Conservation (phyloP, 30 jellyfish, hydroid and myxozoan genomes). For the Aurelia sp. region DNA sequence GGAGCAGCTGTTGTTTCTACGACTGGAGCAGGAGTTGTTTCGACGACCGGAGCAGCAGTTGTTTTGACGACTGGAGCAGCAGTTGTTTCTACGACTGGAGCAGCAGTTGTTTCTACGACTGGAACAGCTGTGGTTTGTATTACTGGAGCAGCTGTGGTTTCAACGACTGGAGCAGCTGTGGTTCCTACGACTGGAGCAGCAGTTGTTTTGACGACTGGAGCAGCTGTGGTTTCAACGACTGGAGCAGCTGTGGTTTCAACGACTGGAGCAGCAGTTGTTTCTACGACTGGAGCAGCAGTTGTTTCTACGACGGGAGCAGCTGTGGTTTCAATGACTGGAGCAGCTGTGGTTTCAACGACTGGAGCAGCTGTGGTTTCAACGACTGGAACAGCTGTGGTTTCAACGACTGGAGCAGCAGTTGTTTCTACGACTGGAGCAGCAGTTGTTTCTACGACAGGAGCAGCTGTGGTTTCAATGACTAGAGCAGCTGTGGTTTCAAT, state of each 20-base stretch:
- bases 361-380: conserved; percentile 36
- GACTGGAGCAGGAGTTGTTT: conserved; percentile 18
- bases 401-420: conserved; percentile 38
- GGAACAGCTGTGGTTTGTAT: conserved; percentile 9
- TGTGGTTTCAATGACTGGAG: background rate
- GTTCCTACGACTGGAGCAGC: conserved; percentile 23
- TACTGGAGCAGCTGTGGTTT: background rate
- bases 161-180: conserved; percentile 17
- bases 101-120: conserved; percentile 3
- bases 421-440: conserved; percentile 42
- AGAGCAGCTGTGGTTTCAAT: conserved; percentile 30
- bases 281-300: conserved; percentile 7
- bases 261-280: conserved; percentile 23
- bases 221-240: conserved; percentile 11
- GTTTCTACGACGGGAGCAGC: conserved; percentile 1
- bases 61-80: conserved; percentile 10
- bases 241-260: conserved; percentile 31
- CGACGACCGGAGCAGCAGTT: conserved; percentile 21
- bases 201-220: conserved; percentile 19
- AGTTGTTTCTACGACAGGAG: conserved; percentile 11
- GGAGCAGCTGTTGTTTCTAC: conserved; percentile 6
- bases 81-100: conserved; percentile 5
- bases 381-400: conserved; percentile 30
- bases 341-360: conserved; percentile 25
- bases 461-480: conserved; percentile 11